Base-by-base conservation (phyloP, 2,113 vertebrate species). In the Riparia riparia region DNA sequence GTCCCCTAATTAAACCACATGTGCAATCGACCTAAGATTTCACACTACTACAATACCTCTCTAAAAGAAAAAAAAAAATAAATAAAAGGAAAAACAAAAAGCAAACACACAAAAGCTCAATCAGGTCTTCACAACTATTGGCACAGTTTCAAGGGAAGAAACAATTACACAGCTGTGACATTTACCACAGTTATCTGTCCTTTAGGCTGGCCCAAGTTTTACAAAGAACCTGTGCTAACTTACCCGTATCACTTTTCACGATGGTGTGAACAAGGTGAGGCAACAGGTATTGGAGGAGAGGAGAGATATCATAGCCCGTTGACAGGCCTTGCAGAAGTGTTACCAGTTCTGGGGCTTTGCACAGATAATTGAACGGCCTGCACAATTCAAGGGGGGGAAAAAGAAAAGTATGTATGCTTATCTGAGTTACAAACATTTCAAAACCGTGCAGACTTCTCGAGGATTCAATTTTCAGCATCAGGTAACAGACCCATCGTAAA, bases 271-370 rank as follows among this genome's bases (percentile, higher is more conserved):
- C 94, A 82, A 99, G 97, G n/a, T 98, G 98, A 39, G 99, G 99
- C 90, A 99, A 97, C 91, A 99, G 96, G 96, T 99, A 99, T 28
- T 45, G 82, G 87, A 99, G 98, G 68, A 99, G 96, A 68, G 99
- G 98, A 81, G 97, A 98, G 81, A 99, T 73, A 15, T 99, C 99
- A 2, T 99, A 98, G 19, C 31, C 50, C 26, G 86, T 73, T 10
- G 98, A 98, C 91, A 99, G 98, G n/a, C 84, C 91, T 65, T 98
- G 98, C 73, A 99, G 92, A 18, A 98, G 96, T 1, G 82, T 26
- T 29, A 98, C 96, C 63, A 99, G 95, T 26, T 97, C 92, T 14
- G 98, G 97, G 85, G 98, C 91, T 7, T 95, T 96, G 95, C 98
- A 98, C n/a, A 99, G 97, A 21, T 96, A 95, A 56, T 85, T 65